Evolutionary conservation across 2,888 invertebrate genomes (phyloP).

Genomic region (Drosophila maculinotata): DNA sequence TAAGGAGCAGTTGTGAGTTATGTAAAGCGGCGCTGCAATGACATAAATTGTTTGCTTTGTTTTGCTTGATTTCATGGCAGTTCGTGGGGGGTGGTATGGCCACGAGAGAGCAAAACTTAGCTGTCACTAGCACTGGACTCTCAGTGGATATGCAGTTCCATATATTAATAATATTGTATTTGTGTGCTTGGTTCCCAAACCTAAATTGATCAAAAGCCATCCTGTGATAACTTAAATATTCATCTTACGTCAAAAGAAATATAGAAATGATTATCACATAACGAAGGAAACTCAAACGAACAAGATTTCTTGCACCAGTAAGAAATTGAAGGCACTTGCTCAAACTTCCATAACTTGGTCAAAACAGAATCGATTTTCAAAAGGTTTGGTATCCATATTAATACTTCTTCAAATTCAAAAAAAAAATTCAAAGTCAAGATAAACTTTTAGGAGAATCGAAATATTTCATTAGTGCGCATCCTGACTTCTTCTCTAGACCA

Average conservation of each 20-base stretch:
- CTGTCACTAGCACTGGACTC: slow-evolving; percentile 27
- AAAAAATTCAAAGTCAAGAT: too few species aligned
- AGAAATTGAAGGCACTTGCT: too few species aligned
- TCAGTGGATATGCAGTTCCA: neutral
- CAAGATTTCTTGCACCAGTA: too few species aligned
- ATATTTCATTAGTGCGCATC: slow-evolving; percentile 19
- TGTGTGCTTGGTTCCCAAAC: neutral
- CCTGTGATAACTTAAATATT: neutral
- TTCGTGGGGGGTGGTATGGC: slow-evolving; percentile 20
- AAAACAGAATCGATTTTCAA: too few species aligned
- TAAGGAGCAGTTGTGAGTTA: slow-evolving; percentile 75
- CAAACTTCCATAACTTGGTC: too few species aligned
- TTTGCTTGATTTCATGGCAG: slow-evolving; percentile 46
- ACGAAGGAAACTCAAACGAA: neutral
- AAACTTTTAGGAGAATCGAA: too few species aligned
- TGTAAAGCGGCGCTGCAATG: slow-evolving; percentile 73
- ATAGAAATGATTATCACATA: neutral
- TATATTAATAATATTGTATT: too few species aligned
- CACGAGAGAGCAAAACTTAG: slow-evolving; percentile 27
- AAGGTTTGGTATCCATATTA: too few species aligned
- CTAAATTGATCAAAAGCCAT: neutral
- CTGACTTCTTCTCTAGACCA: slow-evolving; percentile 5
- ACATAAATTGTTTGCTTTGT: slow-evolving; percentile 77
- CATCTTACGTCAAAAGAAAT: too few species aligned
- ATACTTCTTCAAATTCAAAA: too few species aligned